A percentile compares a stretch with the other conserved stretches of the same genome.
Conservation (phyloP, 2,113 vertebrate species). For the Clarias macrocephalus region DNA sequence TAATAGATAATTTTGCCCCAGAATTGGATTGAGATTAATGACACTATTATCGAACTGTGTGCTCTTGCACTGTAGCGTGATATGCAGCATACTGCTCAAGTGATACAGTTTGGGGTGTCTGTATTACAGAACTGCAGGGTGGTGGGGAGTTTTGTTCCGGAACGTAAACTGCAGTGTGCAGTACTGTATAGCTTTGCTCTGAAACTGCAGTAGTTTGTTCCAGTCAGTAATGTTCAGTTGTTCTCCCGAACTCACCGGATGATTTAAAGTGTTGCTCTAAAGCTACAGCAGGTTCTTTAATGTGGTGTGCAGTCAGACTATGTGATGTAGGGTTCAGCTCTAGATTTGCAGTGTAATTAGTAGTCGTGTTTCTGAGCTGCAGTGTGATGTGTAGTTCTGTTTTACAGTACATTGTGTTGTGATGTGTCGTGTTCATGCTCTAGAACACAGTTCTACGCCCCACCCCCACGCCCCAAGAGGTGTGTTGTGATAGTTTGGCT, state of each 20-base stretch:
- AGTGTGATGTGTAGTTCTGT: neutral
- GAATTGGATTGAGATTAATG: neutral
- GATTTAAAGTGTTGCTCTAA: neutral
- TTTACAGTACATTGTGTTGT: too few species aligned
- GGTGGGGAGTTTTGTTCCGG: neutral
- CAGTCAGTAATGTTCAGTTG: too few species aligned
- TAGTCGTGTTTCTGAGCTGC: neutral
- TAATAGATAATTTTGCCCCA: neutral
- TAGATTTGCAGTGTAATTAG: neutral
- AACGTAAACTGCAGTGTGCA: neutral
- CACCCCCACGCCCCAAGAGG: too few species aligned
- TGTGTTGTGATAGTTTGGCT: too few species aligned
- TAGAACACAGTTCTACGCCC: too few species aligned
- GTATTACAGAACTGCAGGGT: neutral
- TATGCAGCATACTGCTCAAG: neutral
- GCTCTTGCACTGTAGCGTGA: neutral
- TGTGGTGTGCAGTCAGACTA: too few species aligned
- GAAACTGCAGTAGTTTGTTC: neutral
- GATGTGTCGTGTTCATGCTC: too few species aligned
- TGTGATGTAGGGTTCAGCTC: too few species aligned
- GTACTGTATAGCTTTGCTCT: neutral
- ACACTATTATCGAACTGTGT: too few species aligned
- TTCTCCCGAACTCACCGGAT: too few species aligned
- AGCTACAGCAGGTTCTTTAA: neutral
- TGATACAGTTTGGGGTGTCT: too few species aligned